These are phyloP conservation scores for Bergia puertoricense DNA, from an alignment of 92 coral and sea anemone genomes.

Conservation along the genomic window DNA sequence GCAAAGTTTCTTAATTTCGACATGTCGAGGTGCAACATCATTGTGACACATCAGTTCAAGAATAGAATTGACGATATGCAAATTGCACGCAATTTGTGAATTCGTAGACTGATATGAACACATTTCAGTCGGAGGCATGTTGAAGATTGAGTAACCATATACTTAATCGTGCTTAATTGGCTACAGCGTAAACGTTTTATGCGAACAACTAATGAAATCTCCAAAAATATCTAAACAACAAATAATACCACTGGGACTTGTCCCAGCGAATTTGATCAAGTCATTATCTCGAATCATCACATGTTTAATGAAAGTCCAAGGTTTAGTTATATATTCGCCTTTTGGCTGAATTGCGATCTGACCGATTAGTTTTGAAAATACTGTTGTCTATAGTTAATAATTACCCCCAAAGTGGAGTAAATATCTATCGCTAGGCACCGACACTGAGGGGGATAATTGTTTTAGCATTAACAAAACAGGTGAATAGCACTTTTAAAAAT, in stretches of 20 bases:
- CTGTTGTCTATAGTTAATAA: not conserved
- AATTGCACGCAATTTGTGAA: not conserved
- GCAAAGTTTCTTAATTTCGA: not conserved
- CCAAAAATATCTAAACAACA: not conserved
- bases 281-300: not conserved
- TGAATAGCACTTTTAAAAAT: too few relatives aligned
- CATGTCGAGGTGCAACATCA: not conserved
- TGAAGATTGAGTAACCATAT: not conserved
- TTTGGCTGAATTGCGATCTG: not conserved
- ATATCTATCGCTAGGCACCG: too few relatives aligned
- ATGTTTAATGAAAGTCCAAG: too few relatives aligned
- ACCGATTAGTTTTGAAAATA: not conserved
- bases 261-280: not conserved
- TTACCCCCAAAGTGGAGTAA: too few relatives aligned
- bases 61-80: constrained; percentile 3
- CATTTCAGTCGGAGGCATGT: not conserved
- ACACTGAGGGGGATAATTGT: too few relatives aligned
- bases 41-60: not conserved
- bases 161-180: not conserved
- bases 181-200: too few relatives aligned
- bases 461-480: too few relatives aligned
- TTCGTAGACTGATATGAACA: not conserved
- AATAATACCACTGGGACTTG: not conserved
- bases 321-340: not conserved
- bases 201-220: not conserved